phyloP scores from a whole-genome alignment of 1,140 invertebrate species.

The Ectropis grisescens region DNA sequence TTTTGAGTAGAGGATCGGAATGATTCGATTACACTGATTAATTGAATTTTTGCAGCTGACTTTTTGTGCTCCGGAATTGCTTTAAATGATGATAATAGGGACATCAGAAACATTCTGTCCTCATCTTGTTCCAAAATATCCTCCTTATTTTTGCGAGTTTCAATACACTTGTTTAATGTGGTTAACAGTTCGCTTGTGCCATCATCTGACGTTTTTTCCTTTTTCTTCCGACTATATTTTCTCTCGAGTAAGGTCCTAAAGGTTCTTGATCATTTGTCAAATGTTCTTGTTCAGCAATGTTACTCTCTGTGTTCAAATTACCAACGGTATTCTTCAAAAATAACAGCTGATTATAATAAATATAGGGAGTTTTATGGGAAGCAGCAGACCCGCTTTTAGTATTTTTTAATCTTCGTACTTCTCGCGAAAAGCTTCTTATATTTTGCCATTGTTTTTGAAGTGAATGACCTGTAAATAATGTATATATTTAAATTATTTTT shows the following conservation, averaged over 20 bases:
- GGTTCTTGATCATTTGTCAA: constrained; percentile 5
- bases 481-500: too few relatives aligned
- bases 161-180: constrained; percentile 6
- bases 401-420: too few relatives aligned
- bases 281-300: constrained; percentile 4
- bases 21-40: constrained; percentile 2
- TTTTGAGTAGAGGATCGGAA: constrained; percentile 1
- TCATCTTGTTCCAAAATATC: constrained; percentile 4
- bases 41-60: constrained; percentile 3
- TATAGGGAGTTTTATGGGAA: too few relatives aligned
- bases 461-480: constrained; percentile 2
- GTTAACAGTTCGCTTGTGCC: constrained; percentile 1
- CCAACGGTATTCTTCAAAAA: constrained; percentile 6
- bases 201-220: constrained; percentile 1
- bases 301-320: constrained; percentile 5
- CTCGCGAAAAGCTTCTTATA: constrained; percentile 1
- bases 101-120: constrained; percentile 2
- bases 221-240: too few relatives aligned
- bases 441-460: constrained; percentile 4
- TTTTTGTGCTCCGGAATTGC: constrained; percentile 5
- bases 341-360: constrained; percentile 4
- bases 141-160: constrained; percentile 4
- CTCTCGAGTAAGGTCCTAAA: too few relatives aligned
- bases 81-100: constrained; percentile 3
- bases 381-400: too few relatives aligned